A percentile compares a stretch with the other conserved stretches of the same genome.
Evolutionary conservation across 1,140 invertebrate species (phyloP).

Genomic region (Stratiolaelaps scimitus): DNA sequence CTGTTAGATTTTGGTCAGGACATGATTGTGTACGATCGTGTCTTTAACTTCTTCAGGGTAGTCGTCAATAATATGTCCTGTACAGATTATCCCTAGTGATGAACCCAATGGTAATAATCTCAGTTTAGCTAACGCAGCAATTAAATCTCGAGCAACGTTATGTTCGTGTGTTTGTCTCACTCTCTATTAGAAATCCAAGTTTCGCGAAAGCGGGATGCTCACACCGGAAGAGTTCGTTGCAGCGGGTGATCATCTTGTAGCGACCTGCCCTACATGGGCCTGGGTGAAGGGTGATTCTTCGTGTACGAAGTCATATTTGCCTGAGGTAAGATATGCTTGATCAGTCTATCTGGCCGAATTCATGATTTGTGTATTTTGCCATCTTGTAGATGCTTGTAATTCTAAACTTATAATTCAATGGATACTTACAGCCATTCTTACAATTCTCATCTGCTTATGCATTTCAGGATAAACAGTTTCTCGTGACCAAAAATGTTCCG

Average conservation of each 20-base stretch:
- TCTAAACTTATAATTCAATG: neutral
- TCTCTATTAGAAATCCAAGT: slow-evolving; percentile 76
- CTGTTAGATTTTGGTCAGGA: no score
- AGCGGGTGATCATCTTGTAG: slow-evolving; percentile 94
- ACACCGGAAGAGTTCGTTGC: slow-evolving; percentile 81
- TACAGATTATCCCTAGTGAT: neutral
- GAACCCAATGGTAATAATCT: slow-evolving; percentile 28
- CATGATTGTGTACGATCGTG: neutral
- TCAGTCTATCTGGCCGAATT: neutral
- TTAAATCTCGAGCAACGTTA: slow-evolving; percentile 29
- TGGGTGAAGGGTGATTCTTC: slow-evolving; percentile 84
- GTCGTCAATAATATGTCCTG: no score
- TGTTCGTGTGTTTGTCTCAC: slow-evolving; percentile 26
- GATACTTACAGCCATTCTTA: no score
- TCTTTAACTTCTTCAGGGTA: neutral
- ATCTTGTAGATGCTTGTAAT: neutral
- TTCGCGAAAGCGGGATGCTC: slow-evolving; percentile 91
- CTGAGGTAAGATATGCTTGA: slow-evolving; percentile 40
- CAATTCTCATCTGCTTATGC: neutral
- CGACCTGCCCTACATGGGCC: slow-evolving; percentile 99
- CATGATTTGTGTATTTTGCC: slow-evolving; percentile 30
- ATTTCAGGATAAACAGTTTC: slow-evolving; percentile 77
- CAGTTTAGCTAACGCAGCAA: slow-evolving; percentile 13
- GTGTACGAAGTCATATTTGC: slow-evolving; percentile 72
- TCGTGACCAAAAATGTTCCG: slow-evolving; percentile 89